Conservation (phyloP, 2,113 vertebrate genomes). For the Lycaon pictus region DNA sequence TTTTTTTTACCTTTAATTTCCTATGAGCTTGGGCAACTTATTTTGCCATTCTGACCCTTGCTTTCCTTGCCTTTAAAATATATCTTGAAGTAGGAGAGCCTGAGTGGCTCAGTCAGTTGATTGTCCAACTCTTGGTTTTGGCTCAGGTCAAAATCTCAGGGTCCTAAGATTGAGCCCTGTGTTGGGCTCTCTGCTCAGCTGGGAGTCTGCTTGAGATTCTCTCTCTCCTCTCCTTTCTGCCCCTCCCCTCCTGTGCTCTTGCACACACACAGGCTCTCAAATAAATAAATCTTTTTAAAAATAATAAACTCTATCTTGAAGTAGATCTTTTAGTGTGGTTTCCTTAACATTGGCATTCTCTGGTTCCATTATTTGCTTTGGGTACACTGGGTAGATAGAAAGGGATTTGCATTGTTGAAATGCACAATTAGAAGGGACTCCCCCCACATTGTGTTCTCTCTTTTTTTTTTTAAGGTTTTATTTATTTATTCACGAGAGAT, state of each 20-base stretch:
- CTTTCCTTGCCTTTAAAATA: neutral
- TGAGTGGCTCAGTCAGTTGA: neutral
- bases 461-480: no score
- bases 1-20: neutral
- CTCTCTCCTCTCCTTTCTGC: neutral
- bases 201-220: neutral
- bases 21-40: neutral
- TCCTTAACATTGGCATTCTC: neutral
- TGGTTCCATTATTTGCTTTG: neutral
- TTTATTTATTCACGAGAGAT: no score
- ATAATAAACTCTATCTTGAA: neutral
- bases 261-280: neutral
- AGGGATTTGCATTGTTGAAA: neutral
- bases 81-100: neutral
- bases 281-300: neutral
- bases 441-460: neutral
- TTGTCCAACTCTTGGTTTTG: neutral
- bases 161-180: neutral
- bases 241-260: neutral
- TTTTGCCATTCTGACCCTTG: conserved; percentile 20
- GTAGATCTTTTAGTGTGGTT: neutral
- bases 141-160: neutral
- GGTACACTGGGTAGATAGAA: neutral
- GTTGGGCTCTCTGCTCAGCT: neutral
- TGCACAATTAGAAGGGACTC: neutral